Conservation (phyloP, 2,888 invertebrate species). For the Drosophila melanocephala region DNA sequence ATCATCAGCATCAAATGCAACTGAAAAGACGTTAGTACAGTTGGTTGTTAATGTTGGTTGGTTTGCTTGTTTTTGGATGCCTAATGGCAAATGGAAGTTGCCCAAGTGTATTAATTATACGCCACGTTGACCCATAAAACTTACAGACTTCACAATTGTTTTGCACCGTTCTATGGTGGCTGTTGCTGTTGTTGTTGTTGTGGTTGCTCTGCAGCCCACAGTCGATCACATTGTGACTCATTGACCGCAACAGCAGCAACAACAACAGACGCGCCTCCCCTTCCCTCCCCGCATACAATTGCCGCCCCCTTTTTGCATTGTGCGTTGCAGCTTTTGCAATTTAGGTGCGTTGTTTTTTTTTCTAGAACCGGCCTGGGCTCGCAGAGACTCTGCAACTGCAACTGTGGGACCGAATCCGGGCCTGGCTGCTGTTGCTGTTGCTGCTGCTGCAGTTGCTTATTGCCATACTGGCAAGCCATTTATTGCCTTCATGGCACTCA, state of each 20-base stretch:
- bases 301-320: slow-evolving; percentile 58
- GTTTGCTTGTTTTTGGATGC: slow-evolving; percentile 35
- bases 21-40: slow-evolving; percentile 10
- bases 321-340: slow-evolving; percentile 66
- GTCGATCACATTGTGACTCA: slow-evolving; percentile 66
- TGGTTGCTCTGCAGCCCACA: slow-evolving; percentile 54
- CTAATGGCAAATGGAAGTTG: slow-evolving; percentile 78
- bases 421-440: slow-evolving; percentile 32
- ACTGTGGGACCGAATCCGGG: slow-evolving; percentile 43
- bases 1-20: slow-evolving; percentile 15
- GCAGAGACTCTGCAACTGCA: slow-evolving; percentile 29
- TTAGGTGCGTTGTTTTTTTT: slow-evolving; percentile 64
- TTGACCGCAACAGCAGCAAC: slow-evolving; percentile 56
- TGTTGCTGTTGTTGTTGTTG: slow-evolving; percentile 16
- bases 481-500: slow-evolving; percentile 80
- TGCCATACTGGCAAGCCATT: slow-evolving; percentile 64
- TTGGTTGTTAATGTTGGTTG: slow-evolving; percentile 5
- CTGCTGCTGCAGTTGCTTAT: slow-evolving; percentile 47
- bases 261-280: slow-evolving; percentile 22
- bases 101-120: slow-evolving; percentile 78
- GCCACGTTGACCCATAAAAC: slow-evolving; percentile 78
- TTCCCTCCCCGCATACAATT: slow-evolving; percentile 13
- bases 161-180: slow-evolving; percentile 27
- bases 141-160: slow-evolving; percentile 67
- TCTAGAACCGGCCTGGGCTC: slow-evolving; percentile 63